Percentiles rank a stretch among this genome's conserved stretches.
These are phyloP conservation scores for Thereva unica DNA, from an alignment of 2,888 invertebrate genomes.

Conservation along the genomic window DNA sequence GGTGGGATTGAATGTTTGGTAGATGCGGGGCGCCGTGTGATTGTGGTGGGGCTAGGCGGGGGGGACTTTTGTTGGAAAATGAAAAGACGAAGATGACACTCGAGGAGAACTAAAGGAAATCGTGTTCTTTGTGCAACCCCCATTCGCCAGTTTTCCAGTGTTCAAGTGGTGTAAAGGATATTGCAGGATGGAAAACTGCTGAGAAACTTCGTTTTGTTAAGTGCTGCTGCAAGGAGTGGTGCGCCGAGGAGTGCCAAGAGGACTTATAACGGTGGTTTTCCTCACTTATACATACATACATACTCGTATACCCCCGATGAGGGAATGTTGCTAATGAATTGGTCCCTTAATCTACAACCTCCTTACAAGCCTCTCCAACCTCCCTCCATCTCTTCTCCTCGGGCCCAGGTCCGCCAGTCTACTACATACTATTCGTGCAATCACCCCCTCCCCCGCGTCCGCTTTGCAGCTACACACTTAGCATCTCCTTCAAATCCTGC, in stretches of 20 bases:
- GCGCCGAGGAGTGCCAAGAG: slow-evolving; percentile 9
- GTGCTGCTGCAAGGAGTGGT: not conserved
- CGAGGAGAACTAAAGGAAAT: slow-evolving; percentile 25
- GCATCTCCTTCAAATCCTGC: no score
- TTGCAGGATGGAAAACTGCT: slow-evolving; percentile 18
- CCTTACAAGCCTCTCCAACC: not conserved
- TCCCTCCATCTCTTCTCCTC: no score
- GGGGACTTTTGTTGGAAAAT: slow-evolving; percentile 11
- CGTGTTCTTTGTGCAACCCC: slow-evolving; percentile 29
- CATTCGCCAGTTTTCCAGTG: not conserved
- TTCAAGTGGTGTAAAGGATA: slow-evolving; percentile 6
- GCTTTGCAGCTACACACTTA: no score
- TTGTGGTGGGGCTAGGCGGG: not conserved
- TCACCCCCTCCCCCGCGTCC: no score
- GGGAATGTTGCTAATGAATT: not conserved
- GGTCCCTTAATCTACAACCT: slow-evolving; percentile 11
- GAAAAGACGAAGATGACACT: slow-evolving; percentile 29
- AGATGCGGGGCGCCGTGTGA: not conserved
- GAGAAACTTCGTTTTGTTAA: slow-evolving; percentile 32
- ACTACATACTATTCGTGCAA: no score
- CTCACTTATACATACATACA: slow-evolving; percentile 9
- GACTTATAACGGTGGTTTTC: slow-evolving; percentile 15
- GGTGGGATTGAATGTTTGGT: not conserved
- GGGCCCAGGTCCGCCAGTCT: no score
- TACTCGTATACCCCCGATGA: slow-evolving; percentile 1